These are phyloP conservation scores for Melipona bicolor DNA, from an alignment of 2,888 invertebrate species.

Conservation along the genomic window DNA sequence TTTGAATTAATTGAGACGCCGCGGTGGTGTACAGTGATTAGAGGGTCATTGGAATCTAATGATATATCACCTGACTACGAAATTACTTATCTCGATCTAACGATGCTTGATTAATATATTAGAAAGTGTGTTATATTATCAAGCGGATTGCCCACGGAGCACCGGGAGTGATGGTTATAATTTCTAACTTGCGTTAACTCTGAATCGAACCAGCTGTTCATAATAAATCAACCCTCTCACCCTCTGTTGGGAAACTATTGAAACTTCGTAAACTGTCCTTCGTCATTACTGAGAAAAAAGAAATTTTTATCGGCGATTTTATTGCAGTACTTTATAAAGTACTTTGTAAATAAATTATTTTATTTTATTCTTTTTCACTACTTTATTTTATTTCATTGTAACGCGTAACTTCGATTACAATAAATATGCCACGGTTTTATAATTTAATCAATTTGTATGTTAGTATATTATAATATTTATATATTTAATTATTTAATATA, in stretches of 20 bases:
- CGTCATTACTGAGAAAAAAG: no score
- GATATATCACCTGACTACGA: constrained; percentile 22
- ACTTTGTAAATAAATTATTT: not conserved
- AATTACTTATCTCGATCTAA: constrained; percentile 37
- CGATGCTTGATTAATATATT: constrained; percentile 40
- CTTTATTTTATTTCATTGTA: no score
- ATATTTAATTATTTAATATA: no score
- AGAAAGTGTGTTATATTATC: constrained; percentile 32
- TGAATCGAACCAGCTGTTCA: not conserved
- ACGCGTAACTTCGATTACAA: no score
- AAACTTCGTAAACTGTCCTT: not conserved
- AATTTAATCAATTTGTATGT: no score
- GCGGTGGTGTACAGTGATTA: constrained; percentile 16
- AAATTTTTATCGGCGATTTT: not conserved
- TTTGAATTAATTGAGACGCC: constrained; percentile 35
- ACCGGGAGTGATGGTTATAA: constrained; percentile 31
- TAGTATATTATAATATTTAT: no score
- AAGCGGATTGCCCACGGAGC: constrained; percentile 18
- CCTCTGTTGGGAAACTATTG: not conserved
- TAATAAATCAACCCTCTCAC: constrained; percentile 8
- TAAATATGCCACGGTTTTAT: no score
- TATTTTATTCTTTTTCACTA: no score
- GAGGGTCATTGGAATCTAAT: constrained; percentile 33
- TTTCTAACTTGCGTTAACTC: constrained; percentile 4
- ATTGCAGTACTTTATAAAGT: not conserved